These are phyloP conservation scores for Pteropus rufus DNA, from an alignment of 2,797 vertebrate genomes.

Conservation along the genomic window DNA sequence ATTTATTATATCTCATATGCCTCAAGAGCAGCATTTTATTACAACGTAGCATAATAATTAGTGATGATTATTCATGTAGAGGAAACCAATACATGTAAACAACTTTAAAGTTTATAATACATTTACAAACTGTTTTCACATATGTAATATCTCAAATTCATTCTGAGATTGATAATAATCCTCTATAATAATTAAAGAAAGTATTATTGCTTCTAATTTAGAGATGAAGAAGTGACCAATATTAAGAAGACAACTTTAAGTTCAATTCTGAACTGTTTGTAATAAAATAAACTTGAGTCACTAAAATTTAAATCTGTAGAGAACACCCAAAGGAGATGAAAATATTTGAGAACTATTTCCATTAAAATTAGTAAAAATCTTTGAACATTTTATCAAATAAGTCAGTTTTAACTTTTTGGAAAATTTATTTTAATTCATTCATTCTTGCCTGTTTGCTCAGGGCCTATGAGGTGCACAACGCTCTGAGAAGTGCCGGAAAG, in stretches of 20 bases:
- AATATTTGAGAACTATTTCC: background rate
- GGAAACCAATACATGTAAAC: background rate
- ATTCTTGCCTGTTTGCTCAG: background rate
- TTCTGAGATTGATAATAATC: background rate
- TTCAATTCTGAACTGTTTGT: background rate
- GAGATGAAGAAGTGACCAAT: background rate
- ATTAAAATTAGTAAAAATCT: background rate
- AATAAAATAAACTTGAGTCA: background rate
- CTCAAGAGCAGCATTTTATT: background rate
- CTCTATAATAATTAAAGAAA: background rate
- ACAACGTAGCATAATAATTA: background rate
- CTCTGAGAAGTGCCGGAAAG: background rate
- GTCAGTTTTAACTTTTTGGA: background rate
- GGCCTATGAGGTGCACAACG: accelerated
- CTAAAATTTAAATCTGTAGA: background rate
- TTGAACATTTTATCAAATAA: background rate
- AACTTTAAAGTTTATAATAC: background rate
- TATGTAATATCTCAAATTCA: background rate
- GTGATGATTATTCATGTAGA: background rate
- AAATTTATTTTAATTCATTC: background rate
- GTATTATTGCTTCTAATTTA: background rate
- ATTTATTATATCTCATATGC: background rate
- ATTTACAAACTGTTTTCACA: background rate
- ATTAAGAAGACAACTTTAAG: background rate
- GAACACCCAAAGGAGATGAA: background rate